Conservation (phyloP, 2,797 vertebrate species). For the Falco berigora region DNA sequence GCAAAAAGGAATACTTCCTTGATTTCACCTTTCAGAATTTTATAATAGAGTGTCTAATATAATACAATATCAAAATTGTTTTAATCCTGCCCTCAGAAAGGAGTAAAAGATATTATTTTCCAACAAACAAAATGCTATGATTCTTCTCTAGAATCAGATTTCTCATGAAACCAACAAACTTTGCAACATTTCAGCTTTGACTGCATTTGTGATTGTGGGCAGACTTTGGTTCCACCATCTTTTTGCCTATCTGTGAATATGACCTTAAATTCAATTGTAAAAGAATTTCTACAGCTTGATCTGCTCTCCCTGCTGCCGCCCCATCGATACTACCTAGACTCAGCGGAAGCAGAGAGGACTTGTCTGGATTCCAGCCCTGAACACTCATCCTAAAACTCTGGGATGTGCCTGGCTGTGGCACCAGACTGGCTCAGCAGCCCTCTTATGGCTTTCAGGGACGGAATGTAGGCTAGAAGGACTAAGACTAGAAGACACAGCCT, state of each 20-base stretch:
- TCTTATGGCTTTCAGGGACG: neutral
- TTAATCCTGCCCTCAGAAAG: neutral
- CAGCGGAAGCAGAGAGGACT: neutral
- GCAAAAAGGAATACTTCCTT: neutral
- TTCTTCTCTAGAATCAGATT: neutral
- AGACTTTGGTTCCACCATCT: neutral
- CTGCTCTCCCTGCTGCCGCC: neutral
- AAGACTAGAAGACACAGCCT: neutral
- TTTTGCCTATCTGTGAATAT: neutral
- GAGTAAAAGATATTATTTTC: neutral
- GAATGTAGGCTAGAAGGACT: neutral
- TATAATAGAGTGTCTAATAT: neutral
- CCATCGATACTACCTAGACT: neutral
- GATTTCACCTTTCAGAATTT: neutral
- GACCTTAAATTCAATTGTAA: neutral
- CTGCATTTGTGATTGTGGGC: neutral
- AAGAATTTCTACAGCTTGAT: neutral
- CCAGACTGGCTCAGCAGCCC: neutral
- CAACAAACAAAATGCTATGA: neutral
- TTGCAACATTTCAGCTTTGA: neutral
- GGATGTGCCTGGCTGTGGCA: fast-evolving
- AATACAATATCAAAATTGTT: neutral
- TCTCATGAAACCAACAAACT: neutral
- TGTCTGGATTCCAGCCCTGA: neutral
- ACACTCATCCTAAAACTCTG: neutral